These are phyloP conservation scores for Myotis davidii DNA, from an alignment of 2,113 vertebrate genomes.

Conservation along the genomic window DNA sequence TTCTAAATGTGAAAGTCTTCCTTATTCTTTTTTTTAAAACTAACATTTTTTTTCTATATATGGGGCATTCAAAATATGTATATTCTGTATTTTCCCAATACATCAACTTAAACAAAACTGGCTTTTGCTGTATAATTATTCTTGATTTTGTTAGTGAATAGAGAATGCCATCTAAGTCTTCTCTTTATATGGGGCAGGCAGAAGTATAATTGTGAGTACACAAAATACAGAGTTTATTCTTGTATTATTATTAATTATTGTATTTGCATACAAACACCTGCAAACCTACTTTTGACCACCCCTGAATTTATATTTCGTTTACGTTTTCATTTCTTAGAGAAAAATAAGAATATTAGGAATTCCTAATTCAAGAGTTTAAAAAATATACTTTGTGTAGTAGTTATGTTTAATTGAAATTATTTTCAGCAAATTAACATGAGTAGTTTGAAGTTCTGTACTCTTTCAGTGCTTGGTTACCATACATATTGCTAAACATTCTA, in stretches of 20 bases:
- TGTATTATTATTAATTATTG: neutral
- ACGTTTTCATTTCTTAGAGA: neutral
- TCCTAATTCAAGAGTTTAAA: conserved; percentile 25
- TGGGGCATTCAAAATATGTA: neutral
- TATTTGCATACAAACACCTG: neutral
- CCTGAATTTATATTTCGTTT: conserved; percentile 35
- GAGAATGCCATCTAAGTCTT: conserved; percentile 22
- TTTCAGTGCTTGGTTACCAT: neutral
- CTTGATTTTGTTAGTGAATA: conserved; percentile 20
- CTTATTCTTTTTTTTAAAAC: neutral
- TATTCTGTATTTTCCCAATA: neutral
- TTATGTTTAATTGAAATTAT: conserved; percentile 3
- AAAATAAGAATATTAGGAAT: neutral
- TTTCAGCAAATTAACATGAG: conserved; percentile 4
- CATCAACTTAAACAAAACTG: neutral
- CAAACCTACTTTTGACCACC: neutral
- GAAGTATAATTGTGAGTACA: neutral
- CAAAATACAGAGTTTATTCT: neutral
- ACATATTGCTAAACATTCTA: neutral
- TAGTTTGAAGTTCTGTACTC: neutral
- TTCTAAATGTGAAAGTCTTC: neutral
- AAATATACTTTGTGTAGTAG: neutral
- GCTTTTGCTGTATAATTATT: conserved; percentile 36
- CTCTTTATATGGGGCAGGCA: neutral
- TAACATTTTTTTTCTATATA: neutral